Conservation (phyloP, 2,797 vertebrate species). For the Arnoldichthys spilopterus region DNA sequence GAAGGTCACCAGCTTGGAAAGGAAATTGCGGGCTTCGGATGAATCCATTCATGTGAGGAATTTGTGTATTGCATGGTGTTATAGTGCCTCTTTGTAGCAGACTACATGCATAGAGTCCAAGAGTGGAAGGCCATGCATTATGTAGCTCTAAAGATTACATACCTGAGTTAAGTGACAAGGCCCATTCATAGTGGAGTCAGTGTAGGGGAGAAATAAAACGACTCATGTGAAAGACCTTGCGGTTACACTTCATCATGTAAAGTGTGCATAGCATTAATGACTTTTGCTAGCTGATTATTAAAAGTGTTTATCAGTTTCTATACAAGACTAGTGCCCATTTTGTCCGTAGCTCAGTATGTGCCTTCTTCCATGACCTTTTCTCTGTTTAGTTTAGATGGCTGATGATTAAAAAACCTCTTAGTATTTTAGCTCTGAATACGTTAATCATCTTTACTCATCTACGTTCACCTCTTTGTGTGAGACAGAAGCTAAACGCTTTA, state of each 20-base stretch:
- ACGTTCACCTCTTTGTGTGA: background rate
- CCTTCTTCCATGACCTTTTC: constrained; percentile 22
- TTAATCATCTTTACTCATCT: constrained; percentile 4
- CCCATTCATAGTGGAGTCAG: background rate
- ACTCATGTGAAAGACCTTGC: constrained; percentile 22
- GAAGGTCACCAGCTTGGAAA: constrained; percentile 41
- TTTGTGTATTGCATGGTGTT: background rate
- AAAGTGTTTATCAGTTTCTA: constrained; percentile 35
- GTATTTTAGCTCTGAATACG: constrained; percentile 33
- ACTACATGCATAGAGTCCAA: background rate
- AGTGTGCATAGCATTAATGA: background rate
- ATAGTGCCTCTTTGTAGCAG: background rate
- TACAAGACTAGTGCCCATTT: constrained; percentile 15
- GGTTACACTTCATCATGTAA: constrained; percentile 22
- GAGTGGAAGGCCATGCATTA: constrained; percentile 12
- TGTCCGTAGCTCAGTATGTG: constrained; percentile 15
- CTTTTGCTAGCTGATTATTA: constrained; percentile 31
- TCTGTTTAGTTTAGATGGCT: constrained; percentile 23
- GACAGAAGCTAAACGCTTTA: background rate
- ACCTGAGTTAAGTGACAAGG: constrained; percentile 16
- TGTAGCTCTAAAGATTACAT: background rate
- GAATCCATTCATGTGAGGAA: constrained; percentile 57
- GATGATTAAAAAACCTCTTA: constrained; percentile 35
- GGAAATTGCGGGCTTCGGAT: constrained; percentile 41
- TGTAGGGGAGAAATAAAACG: constrained; percentile 13